A percentile compares a stretch with the other conserved stretches of the same genome.
Conservation (phyloP, 2,888 invertebrate species). For the Sesia apiformis region DNA sequence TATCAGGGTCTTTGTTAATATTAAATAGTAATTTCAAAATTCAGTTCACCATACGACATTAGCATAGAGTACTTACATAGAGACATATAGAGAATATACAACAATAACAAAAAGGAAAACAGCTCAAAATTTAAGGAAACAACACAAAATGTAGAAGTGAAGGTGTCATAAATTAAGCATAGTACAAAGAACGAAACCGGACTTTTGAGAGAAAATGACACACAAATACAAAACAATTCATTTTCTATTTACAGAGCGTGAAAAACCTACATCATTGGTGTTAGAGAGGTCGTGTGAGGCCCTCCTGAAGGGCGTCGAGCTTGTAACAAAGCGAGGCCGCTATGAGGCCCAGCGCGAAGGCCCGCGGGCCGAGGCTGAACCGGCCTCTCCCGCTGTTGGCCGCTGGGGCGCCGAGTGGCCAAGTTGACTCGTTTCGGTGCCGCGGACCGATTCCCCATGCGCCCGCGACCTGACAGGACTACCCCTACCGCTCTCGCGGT, state of each 20-base stretch:
- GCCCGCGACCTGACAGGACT: constrained; percentile 37
- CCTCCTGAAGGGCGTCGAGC: constrained; percentile 73
- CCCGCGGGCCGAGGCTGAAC: constrained; percentile 68
- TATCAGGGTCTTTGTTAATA: too few relatives aligned
- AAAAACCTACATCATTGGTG: constrained; percentile 78
- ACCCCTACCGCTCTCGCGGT: constrained; percentile 48
- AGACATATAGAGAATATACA: too few relatives aligned
- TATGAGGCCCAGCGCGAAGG: constrained; percentile 36
- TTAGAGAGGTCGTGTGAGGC: constrained; percentile 78
- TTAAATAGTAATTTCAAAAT: too few relatives aligned
- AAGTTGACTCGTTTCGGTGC: constrained; percentile 92
- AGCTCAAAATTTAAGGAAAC: too few relatives aligned
- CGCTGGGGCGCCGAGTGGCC: constrained; percentile 97
- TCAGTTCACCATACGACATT: too few relatives aligned
- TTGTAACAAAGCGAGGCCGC: constrained; percentile 34
- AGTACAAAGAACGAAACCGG: too few relatives aligned
- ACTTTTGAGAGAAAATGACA: too few relatives aligned
- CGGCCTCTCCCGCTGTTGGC: constrained; percentile 84
- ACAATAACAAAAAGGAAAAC: too few relatives aligned
- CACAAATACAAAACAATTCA: too few relatives aligned
- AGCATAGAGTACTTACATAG: too few relatives aligned
- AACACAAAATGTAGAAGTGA: too few relatives aligned
- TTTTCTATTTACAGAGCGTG: constrained; percentile 77
- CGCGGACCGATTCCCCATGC: constrained; percentile 38
- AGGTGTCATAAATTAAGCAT: too few relatives aligned